A percentile compares a stretch with the other conserved stretches of the same genome.
Conservation (phyloP, 2,888 invertebrate genomes). For the Elysia crispata region DNA sequence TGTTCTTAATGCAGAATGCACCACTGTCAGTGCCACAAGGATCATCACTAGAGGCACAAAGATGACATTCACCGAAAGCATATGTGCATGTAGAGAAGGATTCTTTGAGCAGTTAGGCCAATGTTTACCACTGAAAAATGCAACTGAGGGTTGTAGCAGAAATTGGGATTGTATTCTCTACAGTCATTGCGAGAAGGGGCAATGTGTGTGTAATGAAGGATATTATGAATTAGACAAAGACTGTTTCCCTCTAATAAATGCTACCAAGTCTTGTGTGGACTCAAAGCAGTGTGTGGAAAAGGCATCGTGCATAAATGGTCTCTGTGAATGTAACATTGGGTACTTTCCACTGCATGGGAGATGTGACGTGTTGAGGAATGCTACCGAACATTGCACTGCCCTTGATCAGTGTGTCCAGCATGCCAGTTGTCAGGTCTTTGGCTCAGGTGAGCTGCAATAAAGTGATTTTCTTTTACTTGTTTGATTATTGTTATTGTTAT, state of each 20-base stretch:
- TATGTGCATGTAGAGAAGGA: constrained; percentile 39
- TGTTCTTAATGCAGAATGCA: constrained; percentile 43
- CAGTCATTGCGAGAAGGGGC: background rate
- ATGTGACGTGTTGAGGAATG: constrained; percentile 26
- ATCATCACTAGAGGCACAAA: no score
- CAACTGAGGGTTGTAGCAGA: constrained; percentile 23
- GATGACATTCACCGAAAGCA: no score
- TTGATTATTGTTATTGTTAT: no score
- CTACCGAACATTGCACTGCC: constrained; percentile 27
- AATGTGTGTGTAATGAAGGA: constrained; percentile 45
- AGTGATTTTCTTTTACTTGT: no score
- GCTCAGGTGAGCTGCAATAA: constrained; percentile 17
- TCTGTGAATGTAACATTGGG: constrained; percentile 41
- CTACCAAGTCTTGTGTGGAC: constrained; percentile 10
- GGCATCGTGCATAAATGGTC: constrained; percentile 28
- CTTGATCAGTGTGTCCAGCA: constrained; percentile 43
- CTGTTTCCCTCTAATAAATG: constrained; percentile 18
- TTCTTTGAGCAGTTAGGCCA: constrained; percentile 41
- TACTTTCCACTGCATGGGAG: constrained; percentile 33
- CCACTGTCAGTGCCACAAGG: background rate
- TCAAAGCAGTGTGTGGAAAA: constrained; percentile 36
- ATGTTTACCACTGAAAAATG: constrained; percentile 46
- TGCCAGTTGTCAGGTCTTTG: constrained; percentile 44
- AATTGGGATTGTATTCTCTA: constrained; percentile 43
- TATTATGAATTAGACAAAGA: constrained; percentile 42